Base-by-base conservation (phyloP, 2,797 vertebrate species). In the Orestias chungarensis region DNA sequence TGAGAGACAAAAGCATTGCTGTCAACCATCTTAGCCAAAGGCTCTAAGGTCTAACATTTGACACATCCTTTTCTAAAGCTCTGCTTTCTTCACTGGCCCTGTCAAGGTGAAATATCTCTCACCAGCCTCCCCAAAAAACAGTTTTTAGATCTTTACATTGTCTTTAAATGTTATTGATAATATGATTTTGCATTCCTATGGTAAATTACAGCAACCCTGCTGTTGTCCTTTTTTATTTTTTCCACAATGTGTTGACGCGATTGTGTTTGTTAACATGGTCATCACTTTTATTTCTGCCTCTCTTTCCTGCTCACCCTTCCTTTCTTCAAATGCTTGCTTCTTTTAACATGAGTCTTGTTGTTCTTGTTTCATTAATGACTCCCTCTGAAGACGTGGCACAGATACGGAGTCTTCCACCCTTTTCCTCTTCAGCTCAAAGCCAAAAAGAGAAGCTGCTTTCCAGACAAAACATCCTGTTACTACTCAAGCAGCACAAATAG, bases 381-480 rank as follows among this genome's bases (percentile, higher is more conserved):
- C 84, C 89, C 89, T 90, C 91, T 73, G 85, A 89, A 89, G 87
- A 86, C 80, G 4, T 83, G 89, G 82, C 89, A 91, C 83, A 85
- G 83, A 90, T 88, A 88, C 76, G 62, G 71, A 68, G 64, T 68
- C 73, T 59, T 25, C 67, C 68, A 25, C 69, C 64, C 75, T 71
- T 40, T 66, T 29, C 33, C 44, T 0, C 74, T 86, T 76, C 66
- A 57, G 68, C 81, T 83, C 66, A 15, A 17, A 72, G 86, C 74
- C 66, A 62, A 55, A 78, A 84, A 82, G 66, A 81, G 23, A 12
- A 40, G 6, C n/a, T 25, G 31, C 64, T 76, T 78, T 79, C 65
- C 74, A 76, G 47, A 85, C 61, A 76, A 82, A 78, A 75, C 70
- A 82, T 66, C 54, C 20, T 18, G 44, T 72, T 67, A 65, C 78